Percentiles rank a stretch among this genome's conserved stretches.
Evolutionary conservation across 2,113 vertebrate genomes (phyloP).

Genomic region (Siphamia tubifer): DNA sequence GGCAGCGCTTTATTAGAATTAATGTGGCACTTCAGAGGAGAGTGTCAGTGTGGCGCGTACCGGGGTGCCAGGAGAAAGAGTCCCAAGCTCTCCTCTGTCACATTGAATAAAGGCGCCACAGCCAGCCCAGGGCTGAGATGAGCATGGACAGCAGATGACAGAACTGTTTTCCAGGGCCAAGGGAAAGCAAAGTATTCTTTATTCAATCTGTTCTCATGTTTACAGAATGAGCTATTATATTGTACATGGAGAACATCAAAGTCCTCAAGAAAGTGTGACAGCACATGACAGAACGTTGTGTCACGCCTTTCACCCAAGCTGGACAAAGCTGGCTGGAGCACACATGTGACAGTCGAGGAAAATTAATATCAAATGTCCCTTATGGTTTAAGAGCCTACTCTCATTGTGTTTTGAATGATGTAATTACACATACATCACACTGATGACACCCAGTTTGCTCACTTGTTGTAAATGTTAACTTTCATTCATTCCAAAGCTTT

Average conservation of each 20-base stretch:
- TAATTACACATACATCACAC: slow-evolving; percentile 26
- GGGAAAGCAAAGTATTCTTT: slow-evolving; percentile 78
- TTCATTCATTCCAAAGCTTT: background rate
- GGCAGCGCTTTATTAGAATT: slow-evolving; percentile 83
- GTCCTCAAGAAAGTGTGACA: slow-evolving; percentile 16
- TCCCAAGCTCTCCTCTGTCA: slow-evolving; percentile 82
- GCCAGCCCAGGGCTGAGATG: slow-evolving; percentile 67
- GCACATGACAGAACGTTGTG: slow-evolving; percentile 19
- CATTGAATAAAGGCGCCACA: slow-evolving; percentile 74
- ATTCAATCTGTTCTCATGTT: slow-evolving; percentile 78
- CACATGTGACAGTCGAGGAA: slow-evolving; percentile 15
- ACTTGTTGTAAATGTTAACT: slow-evolving; percentile 33
- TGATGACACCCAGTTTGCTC: slow-evolving; percentile 36
- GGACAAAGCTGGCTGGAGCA: background rate
- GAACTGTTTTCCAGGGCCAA: slow-evolving; percentile 71
- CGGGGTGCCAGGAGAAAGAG: slow-evolving; percentile 79
- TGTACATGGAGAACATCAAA: slow-evolving; percentile 55
- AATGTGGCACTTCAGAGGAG: slow-evolving; percentile 82
- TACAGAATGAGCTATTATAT: slow-evolving; percentile 74
- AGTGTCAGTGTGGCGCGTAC: slow-evolving; percentile 72
- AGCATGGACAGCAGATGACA: slow-evolving; percentile 79
- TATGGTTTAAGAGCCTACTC: slow-evolving; percentile 6
- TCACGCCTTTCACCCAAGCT: slow-evolving; percentile 23
- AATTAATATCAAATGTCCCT: slow-evolving; percentile 27
- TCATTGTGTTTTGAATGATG: slow-evolving; percentile 46